Evolutionary conservation across 1,140 invertebrate species (phyloP).

Genomic region (Aethina tumida): DNA sequence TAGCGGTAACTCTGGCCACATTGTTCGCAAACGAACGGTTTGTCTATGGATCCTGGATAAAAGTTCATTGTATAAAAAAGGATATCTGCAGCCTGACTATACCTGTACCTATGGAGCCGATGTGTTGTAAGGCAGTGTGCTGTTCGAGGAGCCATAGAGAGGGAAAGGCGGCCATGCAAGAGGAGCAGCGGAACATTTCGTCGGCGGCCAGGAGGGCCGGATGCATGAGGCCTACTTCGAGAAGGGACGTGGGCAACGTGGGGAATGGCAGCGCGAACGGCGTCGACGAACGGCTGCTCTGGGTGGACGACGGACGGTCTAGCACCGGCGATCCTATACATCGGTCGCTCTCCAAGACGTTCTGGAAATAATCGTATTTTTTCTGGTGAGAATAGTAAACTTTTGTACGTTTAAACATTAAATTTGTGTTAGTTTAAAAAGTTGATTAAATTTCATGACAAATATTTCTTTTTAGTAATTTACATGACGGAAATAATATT

Average conservation of each 20-base stretch:
- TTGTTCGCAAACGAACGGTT: conserved; percentile 84
- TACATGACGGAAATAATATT: too few relatives aligned
- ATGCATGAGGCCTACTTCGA: conserved; percentile 38
- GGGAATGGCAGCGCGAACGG: conserved; percentile 37
- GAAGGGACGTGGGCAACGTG: conserved; percentile 23
- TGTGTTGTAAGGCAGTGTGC: conserved; percentile 67
- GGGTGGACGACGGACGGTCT: conserved; percentile 30
- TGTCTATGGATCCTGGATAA: conserved; percentile 51
- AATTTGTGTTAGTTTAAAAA: too few relatives aligned
- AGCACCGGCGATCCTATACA: conserved; percentile 27
- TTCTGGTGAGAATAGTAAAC: neutral
- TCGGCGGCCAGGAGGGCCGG: conserved; percentile 33
- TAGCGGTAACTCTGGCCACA: conserved; percentile 84
- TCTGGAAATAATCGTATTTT: conserved; percentile 19
- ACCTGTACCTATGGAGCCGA: conserved; percentile 23
- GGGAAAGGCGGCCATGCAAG: conserved; percentile 72
- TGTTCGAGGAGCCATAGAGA: conserved; percentile 72
- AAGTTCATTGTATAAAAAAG: neutral
- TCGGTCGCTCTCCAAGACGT: conserved; percentile 21
- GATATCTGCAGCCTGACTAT: neutral
- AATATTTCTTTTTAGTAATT: too few relatives aligned
- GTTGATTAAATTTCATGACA: too few relatives aligned
- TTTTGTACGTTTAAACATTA: too few relatives aligned
- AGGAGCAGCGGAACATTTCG: conserved; percentile 57
- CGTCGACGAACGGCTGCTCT: conserved; percentile 37